These are phyloP conservation scores for Hecatera dysodea DNA, from an alignment of 2,888 invertebrate species.

Conservation along the genomic window DNA sequence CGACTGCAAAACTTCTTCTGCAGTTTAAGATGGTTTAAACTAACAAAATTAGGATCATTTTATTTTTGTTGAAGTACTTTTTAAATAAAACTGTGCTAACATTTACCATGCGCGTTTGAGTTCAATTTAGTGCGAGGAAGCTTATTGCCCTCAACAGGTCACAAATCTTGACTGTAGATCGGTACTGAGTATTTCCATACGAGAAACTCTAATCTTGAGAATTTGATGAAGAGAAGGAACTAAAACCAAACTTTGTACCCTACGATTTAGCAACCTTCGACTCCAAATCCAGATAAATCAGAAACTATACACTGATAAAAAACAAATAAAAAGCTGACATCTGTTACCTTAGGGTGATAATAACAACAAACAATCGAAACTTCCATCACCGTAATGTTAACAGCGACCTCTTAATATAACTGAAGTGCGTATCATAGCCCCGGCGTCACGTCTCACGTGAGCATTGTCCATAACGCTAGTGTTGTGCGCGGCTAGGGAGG, in stretches of 20 bases:
- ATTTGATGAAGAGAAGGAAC: too few relatives aligned
- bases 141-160: too few relatives aligned
- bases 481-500: constrained; percentile 11
- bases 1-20: background rate
- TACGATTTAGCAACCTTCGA: background rate
- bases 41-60: background rate
- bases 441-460: constrained; percentile 24
- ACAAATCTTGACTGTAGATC: too few relatives aligned
- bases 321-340: too few relatives aligned
- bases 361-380: background rate
- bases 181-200: too few relatives aligned
- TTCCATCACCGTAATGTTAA: constrained; percentile 16
- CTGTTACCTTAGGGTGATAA: too few relatives aligned
- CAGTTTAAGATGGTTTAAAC: background rate
- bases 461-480: constrained; percentile 29
- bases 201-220: too few relatives aligned
- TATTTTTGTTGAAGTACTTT: background rate
- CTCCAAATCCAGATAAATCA: too few relatives aligned
- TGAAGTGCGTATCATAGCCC: background rate
- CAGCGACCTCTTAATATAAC: constrained; percentile 26
- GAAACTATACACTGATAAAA: background rate
- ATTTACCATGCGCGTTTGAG: too few relatives aligned
- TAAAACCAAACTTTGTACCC: background rate
- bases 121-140: too few relatives aligned
- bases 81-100: too few relatives aligned